Percentiles rank a stretch among this genome's conserved stretches.
These are phyloP conservation scores for Melipona bicolor DNA, from an alignment of 2,888 invertebrate genomes.

Conservation along the genomic window DNA sequence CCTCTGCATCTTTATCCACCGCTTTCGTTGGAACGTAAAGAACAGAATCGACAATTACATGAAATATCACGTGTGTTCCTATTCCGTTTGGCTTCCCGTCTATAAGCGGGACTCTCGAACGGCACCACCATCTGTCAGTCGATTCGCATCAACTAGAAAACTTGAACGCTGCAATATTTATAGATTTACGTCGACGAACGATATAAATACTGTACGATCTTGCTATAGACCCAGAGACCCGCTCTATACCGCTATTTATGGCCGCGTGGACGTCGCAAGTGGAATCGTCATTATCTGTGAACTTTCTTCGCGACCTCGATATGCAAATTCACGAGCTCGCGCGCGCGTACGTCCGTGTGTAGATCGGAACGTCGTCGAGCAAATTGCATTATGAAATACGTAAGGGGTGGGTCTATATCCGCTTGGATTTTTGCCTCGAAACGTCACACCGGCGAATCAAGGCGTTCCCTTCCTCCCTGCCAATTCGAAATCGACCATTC, in stretches of 20 bases:
- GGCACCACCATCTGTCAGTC: conserved; percentile 51
- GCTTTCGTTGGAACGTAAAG: neutral
- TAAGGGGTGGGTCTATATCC: conserved; percentile 18
- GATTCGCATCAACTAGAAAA: conserved; percentile 74
- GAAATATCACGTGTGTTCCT: conserved; percentile 25
- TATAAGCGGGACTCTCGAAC: conserved; percentile 30
- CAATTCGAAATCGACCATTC: conserved; percentile 3
- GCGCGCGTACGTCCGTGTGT: conserved; percentile 23
- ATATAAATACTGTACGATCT: conserved; percentile 77
- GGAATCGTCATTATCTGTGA: conserved; percentile 62
- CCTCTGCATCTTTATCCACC: neutral
- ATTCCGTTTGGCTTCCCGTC: conserved; percentile 37
- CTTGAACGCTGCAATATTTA: conserved; percentile 75
- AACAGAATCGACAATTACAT: conserved; percentile 6
- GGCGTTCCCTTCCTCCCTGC: neutral
- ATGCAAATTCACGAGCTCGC: conserved; percentile 46
- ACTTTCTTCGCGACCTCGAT: conserved; percentile 68
- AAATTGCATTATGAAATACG: conserved; percentile 39
- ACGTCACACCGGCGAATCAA: conserved; percentile 11
- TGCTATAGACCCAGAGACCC: conserved; percentile 60
- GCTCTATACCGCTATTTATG: conserved; percentile 64
- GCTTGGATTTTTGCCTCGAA: conserved; percentile 19
- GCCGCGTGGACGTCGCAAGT: conserved; percentile 56
- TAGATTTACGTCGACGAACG: conserved; percentile 75
- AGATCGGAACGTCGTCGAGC: conserved; percentile 38